Conservation (phyloP, 2,888 invertebrate species). For the Phragmatobia fuliginosa region DNA sequence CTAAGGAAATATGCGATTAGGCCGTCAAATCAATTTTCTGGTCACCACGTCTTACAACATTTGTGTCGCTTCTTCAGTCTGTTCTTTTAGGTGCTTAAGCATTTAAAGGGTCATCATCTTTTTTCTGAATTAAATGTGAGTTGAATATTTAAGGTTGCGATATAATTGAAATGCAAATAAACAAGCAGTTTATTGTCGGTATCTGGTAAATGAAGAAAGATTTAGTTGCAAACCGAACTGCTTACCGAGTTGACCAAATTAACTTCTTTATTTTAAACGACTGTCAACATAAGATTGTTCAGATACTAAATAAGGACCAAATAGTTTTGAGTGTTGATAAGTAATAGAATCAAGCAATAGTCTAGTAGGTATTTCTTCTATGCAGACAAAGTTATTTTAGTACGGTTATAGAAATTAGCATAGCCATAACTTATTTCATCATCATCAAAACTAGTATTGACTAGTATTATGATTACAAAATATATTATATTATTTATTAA, state of each 20-base stretch:
- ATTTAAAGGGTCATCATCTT: background rate
- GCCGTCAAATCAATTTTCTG: slow-evolving; percentile 11
- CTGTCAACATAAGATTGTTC: background rate
- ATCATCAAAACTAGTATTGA: background rate
- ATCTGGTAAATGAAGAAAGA: too few relatives aligned
- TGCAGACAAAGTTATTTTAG: background rate
- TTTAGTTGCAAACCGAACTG: background rate
- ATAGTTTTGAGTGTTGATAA: background rate
- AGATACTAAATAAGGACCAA: background rate
- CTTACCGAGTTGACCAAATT: too few relatives aligned
- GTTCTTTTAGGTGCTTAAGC: background rate
- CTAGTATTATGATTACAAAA: background rate
- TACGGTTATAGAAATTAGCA: background rate
- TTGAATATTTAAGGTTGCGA: background rate
- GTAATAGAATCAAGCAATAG: background rate
- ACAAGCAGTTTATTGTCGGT: too few relatives aligned
- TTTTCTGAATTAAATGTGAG: background rate
- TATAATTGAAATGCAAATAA: too few relatives aligned
- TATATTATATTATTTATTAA: background rate
- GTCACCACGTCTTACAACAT: background rate
- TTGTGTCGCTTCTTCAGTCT: background rate
- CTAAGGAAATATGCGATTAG: slow-evolving; percentile 14
- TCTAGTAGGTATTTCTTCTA: too few relatives aligned
- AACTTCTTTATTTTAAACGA: too few relatives aligned
- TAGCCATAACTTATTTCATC: background rate